These are phyloP conservation scores for Gonioctena quinquepunctata DNA, from an alignment of 1,140 invertebrate genomes.

Conservation along the genomic window DNA sequence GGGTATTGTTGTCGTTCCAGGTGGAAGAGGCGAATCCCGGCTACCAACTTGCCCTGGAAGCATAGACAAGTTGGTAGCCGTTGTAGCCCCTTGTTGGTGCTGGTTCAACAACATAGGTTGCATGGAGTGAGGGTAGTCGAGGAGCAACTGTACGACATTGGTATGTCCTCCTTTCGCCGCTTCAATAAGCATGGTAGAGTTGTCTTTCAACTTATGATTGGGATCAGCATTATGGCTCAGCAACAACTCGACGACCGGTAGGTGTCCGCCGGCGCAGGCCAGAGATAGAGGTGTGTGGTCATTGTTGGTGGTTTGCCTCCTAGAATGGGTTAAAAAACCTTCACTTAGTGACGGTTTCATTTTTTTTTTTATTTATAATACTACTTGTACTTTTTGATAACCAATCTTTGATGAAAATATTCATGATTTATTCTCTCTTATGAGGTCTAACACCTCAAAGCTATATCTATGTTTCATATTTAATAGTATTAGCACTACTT, in stretches of 20 bases:
- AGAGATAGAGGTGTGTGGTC: slow-evolving; percentile 97
- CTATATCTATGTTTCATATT: too few relatives aligned
- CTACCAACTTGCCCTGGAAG: slow-evolving; percentile 46
- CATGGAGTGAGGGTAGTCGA: slow-evolving; percentile 91
- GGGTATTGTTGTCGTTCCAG: slow-evolving; percentile 38
- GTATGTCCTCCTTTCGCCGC: slow-evolving; percentile 97
- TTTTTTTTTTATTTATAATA: too few relatives aligned
- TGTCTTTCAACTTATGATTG: slow-evolving; percentile 96
- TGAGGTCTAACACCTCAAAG: too few relatives aligned
- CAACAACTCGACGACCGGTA: slow-evolving; percentile 88
- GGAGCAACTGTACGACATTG: slow-evolving; percentile 88
- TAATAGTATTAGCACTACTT: too few relatives aligned
- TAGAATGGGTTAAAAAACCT: too few relatives aligned
- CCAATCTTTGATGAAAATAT: too few relatives aligned
- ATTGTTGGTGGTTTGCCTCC: slow-evolving; percentile 92
- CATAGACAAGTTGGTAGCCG: slow-evolving; percentile 51
- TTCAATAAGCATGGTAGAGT: slow-evolving; percentile 98
- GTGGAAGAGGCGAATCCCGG: slow-evolving; percentile 39
- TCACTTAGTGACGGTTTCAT: too few relatives aligned
- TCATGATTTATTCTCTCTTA: too few relatives aligned
- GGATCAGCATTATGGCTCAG: slow-evolving; percentile 91
- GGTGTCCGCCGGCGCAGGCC: slow-evolving; percentile 94
- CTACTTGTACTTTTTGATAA: too few relatives aligned
- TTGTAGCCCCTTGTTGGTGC: slow-evolving; percentile 52
- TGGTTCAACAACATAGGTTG: slow-evolving; percentile 68